phyloP scores from a whole-genome alignment of 92 coral and sea anemone species.

The Phenganax subtilis region DNA sequence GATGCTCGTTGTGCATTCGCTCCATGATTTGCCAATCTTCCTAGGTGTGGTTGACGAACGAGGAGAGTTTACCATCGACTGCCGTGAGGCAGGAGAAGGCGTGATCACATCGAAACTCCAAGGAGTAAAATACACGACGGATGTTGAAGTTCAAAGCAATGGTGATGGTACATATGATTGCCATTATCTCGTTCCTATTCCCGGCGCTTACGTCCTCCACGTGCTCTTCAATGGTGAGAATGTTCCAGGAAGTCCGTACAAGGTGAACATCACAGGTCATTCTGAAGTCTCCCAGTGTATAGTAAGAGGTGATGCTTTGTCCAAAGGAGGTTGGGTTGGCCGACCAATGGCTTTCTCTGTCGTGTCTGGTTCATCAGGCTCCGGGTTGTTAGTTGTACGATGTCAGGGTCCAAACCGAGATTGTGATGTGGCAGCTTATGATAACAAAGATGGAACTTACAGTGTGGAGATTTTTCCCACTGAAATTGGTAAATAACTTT shows the following conservation, averaged over 20 bases:
- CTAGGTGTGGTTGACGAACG: constrained; percentile 72
- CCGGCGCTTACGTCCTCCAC: constrained; percentile 81
- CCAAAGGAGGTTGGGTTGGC: constrained; percentile 60
- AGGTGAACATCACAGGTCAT: constrained; percentile 69
- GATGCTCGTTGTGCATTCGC: neutral
- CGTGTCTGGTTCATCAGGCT: constrained; percentile 74
- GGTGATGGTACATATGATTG: constrained; percentile 72
- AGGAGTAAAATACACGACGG: constrained; percentile 70
- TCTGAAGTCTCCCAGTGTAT: constrained; percentile 45
- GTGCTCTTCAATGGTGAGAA: constrained; percentile 76
- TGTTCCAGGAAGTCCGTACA: constrained; percentile 77
- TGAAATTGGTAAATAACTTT: constrained; percentile 49
- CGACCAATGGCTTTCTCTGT: constrained; percentile 79
- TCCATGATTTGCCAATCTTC: neutral
- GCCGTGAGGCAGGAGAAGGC: constrained; percentile 73
- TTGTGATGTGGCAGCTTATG: constrained; percentile 84
- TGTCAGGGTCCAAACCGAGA: constrained; percentile 90
- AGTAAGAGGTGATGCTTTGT: constrained; percentile 51
- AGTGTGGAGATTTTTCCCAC: constrained; percentile 78
- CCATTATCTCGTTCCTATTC: constrained; percentile 64
- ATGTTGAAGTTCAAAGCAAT: constrained; percentile 64
- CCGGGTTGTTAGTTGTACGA: constrained; percentile 83
- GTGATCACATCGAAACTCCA: constrained; percentile 65
- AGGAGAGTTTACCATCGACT: constrained; percentile 70
- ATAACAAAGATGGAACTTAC: constrained; percentile 85